Evolutionary conservation across 2,797 vertebrate species (phyloP), one percentile per base, ranked within the genome.

Genomic region (Anniella stebbinsi): DNA sequence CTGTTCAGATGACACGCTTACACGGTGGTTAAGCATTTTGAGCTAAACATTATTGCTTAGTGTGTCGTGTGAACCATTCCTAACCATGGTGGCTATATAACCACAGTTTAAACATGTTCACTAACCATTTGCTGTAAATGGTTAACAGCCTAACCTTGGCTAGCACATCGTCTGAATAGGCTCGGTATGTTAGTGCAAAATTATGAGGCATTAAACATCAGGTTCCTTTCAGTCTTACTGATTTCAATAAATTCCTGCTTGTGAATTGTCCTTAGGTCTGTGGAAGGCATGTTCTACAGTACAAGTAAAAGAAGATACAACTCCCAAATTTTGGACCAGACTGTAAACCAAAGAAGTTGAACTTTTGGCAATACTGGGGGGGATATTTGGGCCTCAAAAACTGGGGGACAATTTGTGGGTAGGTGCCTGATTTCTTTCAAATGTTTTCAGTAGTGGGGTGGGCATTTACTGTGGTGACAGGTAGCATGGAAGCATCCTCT

Each of bases 401-500:
- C 17, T 3, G 17, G 60, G 15, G 18, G 60, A 21, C 60, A 63
- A 18, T 18, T 63, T 18, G 18, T 15, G 18, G 60, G 18, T 63
- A 63, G 60, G 60, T 63, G 60, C 18, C 60, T 63, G 60, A 63
- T 18, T 63, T 81, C 63, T 63, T 63, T n/a, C 54, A 81, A 60
- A 63, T 81, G 54, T 60, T 81, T 81, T 63, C 38, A 81, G 54
- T 36, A 60, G 80, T 18, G 18, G 18, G 38, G 54, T 36, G 54
- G 36, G 33, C 38, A 60, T 36, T 81, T 81, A 60, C n/a, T 63
- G 60, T 18, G 9, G 2, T 63, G n/a, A 54, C 80, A 60, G 80
- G 57, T 30, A 36, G 54, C 38, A 36, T 54, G 80, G 57, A 36
- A 36, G 54, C 38, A 36, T 54, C 67, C 83, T 94, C 90, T 91